Evolutionary conservation across 37 sponge, comb jelly and placozoan species (phyloP), one percentile per base, ranked within the genome.

Genomic region (Agelas oroides): DNA sequence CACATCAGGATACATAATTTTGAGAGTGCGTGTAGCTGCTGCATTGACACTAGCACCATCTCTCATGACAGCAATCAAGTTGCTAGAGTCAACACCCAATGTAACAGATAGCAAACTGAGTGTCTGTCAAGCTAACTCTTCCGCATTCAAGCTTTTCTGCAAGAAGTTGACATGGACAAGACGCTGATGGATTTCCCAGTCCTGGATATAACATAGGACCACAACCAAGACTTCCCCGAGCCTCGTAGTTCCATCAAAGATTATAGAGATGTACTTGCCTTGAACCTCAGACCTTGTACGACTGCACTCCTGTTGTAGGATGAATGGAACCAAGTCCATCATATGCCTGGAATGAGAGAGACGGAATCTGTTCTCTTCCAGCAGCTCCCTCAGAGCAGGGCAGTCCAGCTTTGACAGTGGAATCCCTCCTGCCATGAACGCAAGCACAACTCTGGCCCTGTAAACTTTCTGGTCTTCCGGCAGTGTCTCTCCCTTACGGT

Each of bases 41-140:
- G 21, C 40, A 24, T 78, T 61, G 19, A 36, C 81, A 20, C 61
- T 28, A 19, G 81, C 81, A 5, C 81, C 39, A 66, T 80, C 81
- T 25, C 81, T 65, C 81, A 80, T 80, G 27, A 56, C 69, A 52
- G 81, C 69, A 67, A 80, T n/a, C n/a, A n/a, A n/a, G n/a, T n/a
- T n/a, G n/a, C n/a, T n/a, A n/a, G n/a, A n/a, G n/a, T n/a, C n/a
- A 16, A 81, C 37, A 23, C 82, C 53, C 68, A 55, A 65, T n/a
- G 24, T 68, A 24, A 46, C 38, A 31, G 81, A 80, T 1, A 83
- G 60, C 23, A 53, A 35, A 70, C 60, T 70, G 53, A 70, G 68
- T 17, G 70, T 11, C 60, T 70, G 65, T 57, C 71, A 31, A 57
- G 82, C 82, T n/a, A 81, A 30, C 71, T 81, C 71, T 59, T 68